Conservation (phyloP, 2,113 vertebrate genomes). For the Hemichromis elongatus region DNA sequence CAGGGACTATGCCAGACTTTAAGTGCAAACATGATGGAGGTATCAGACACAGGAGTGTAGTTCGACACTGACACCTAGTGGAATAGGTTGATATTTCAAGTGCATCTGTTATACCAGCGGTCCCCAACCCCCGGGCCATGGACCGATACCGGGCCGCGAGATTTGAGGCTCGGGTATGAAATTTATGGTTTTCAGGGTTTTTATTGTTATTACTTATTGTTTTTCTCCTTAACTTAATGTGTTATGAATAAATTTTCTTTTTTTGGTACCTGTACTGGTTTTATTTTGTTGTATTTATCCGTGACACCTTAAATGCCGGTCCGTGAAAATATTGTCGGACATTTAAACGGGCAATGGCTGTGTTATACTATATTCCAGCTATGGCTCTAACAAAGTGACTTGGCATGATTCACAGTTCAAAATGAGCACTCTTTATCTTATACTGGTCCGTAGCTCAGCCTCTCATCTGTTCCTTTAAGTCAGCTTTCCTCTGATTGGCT, state of each 20-base stretch:
- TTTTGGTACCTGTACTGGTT: too few species aligned
- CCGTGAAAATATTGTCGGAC: too few species aligned
- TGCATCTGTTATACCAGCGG: neutral
- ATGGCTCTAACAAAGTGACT: neutral
- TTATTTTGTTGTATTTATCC: too few species aligned
- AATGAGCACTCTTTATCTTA: neutral
- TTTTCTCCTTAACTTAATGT: too few species aligned
- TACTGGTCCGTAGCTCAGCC: neutral
- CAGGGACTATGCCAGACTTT: neutral
- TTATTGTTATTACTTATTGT: too few species aligned
- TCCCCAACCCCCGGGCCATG: too few species aligned
- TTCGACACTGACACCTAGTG: slow-evolving; percentile 50
- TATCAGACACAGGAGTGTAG: neutral
- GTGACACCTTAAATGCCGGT: too few species aligned
- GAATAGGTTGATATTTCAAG: neutral
- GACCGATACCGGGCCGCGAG: too few species aligned
- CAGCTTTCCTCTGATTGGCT: neutral
- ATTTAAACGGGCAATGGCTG: too few species aligned
- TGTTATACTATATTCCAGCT: neutral
- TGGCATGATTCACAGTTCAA: neutral
- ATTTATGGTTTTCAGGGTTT: too few species aligned
- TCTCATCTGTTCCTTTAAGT: neutral
- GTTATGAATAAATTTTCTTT: too few species aligned
- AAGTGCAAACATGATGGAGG: neutral
- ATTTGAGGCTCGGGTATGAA: too few species aligned